Evolutionary conservation across 2,888 invertebrate species (phyloP), one percentile per base, ranked within the genome.

Genomic region (Drosophila robusta): DNA sequence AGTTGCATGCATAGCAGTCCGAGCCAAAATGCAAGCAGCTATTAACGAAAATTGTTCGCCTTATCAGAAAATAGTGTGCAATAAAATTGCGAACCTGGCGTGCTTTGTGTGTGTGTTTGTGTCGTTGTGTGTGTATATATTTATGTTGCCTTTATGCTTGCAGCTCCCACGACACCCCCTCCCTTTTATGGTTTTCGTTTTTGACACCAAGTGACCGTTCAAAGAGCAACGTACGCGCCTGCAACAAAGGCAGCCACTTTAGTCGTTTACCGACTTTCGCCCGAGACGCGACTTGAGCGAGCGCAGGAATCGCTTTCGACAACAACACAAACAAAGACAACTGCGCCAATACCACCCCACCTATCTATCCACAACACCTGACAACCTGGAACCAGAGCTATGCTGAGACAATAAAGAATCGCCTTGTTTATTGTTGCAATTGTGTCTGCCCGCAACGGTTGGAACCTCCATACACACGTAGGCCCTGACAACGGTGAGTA

Each of bases 1-100:
- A 75, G 69, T 83, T 83, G 87, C 87, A 80, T 86, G 87, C 80
- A 66, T 26, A 66, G 80, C 69, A 88, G 71, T 83, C 86, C 50
- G 29, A 60, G 51, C 55, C 66, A 71, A 83, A 88, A 65, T 75
- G 76, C 88, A 71, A 76, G 44, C 72, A 70, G 69, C 61, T 68
- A 86, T 79, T 74, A 66, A 46, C 52, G 47, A 69, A 66, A 79
- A 75, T 70, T 67, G 51, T 72, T 58, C 34, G 46, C 42, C 52
- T 64, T 78, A 75, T 87, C 86, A 82, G 64, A 80, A 87, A 87
- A 62, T 80, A 49, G 69, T 83, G 60, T 69, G 73, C 84, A 84
- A 84, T 87, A 82, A 78, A 78, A 68, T 38, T 63, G 50, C 29
- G 36, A 75, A 88, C 70, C 63, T 70, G 34, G 26, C 58, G 12